Base-by-base conservation (phyloP, 2,888 invertebrate genomes). In the Scotopteryx bipunctaria region DNA sequence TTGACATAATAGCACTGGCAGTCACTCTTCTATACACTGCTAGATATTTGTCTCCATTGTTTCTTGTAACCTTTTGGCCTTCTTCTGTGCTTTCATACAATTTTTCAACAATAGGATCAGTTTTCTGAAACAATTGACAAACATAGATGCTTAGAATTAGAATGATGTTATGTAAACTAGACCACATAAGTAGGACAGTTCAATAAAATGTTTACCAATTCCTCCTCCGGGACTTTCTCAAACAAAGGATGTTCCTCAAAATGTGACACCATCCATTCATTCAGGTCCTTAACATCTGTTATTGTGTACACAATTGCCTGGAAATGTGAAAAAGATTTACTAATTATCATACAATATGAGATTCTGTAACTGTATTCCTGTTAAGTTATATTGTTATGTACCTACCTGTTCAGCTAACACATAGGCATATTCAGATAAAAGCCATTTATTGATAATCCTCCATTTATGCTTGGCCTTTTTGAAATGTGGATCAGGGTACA, bases 401-500 rank as follows among this genome's bases (percentile, higher is more conserved):
- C n/a, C n/a, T 40, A 96, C 98, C 71, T 95, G 95, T 76, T 95
- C 94, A 46, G 93, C 92, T 49, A 99, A 89, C 31, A 98, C 94
- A 90, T 97, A 99, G 0, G 99, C 99, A 92, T 99, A 99, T 86
- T 99, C 99, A 1, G 99, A 97, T 14, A 99, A 89, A 23, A 99
- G 89, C 66, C 95, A 95, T 67, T 95, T 94, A 77, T 97, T 99
- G 58, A 99, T 97, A 56, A 99, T 99, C 54, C 99, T 92, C 99
- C 99, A 99, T 83, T 99, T 99, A 78, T 99, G 98, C 86, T 99
- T 99, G 0, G 98, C 95, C 75, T 95, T 98, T 82, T 99, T 99
- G 82, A 99, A 99, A 89, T 99, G 99, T 19, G 99, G 99, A 90
- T 99, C 99, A 15, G 99, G 99, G 83, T 98, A 99, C 11, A 99